Conservation (phyloP, 2,797 vertebrate genomes). For the Coccyzus lansbergi region DNA sequence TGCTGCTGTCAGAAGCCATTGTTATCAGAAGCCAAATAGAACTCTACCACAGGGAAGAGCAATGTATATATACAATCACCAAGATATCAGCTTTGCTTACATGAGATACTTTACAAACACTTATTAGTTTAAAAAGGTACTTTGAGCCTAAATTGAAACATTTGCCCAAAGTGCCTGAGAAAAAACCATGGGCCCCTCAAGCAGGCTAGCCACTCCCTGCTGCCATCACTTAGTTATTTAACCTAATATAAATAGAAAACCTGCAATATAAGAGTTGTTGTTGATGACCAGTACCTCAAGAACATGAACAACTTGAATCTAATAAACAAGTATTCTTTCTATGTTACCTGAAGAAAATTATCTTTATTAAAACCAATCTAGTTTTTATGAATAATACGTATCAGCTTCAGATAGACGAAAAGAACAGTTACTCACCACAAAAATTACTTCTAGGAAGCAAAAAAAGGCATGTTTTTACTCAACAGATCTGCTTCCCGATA, state of each 20-base stretch:
- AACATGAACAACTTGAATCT: not conserved
- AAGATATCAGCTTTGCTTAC: not conserved
- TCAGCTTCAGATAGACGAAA: not conserved
- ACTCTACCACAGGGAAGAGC: not conserved
- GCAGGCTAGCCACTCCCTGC: not conserved
- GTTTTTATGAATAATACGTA: conserved; percentile 9
- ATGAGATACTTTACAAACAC: not conserved
- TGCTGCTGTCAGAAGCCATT: not conserved
- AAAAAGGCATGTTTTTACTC: not conserved
- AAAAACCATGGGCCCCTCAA: not conserved
- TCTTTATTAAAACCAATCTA: conserved; percentile 17
- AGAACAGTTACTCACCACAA: not conserved
- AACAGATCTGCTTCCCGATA: not conserved
- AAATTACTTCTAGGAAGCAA: not conserved
- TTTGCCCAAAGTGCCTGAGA: not conserved
- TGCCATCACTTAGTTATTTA: not conserved
- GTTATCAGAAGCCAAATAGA: not conserved
- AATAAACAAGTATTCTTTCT: not conserved
- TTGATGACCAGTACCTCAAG: not conserved
- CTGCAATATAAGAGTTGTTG: not conserved
- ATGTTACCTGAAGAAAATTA: conserved; percentile 23
- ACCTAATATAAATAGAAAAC: not conserved
- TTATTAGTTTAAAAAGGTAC: not conserved
- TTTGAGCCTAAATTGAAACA: not conserved
- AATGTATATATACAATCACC: not conserved